A percentile compares a stretch with the other conserved stretches of the same genome.
Evolutionary conservation across 2,113 vertebrate genomes (phyloP).

Genomic region (Anguilla japonica): DNA sequence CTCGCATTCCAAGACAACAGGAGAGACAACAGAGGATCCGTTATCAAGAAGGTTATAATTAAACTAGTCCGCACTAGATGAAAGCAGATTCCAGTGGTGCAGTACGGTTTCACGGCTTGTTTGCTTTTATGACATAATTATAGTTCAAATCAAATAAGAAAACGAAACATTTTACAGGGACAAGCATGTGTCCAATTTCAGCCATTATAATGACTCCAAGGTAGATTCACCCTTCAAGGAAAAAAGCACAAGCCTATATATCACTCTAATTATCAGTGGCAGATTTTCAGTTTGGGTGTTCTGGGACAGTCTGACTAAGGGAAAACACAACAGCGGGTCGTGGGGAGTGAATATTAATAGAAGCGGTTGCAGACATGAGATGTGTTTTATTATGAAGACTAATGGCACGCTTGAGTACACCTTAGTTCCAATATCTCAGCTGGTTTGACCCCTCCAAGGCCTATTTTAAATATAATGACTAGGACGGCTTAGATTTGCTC

Average conservation of each 20-base stretch:
- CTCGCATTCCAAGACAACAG: constrained; percentile 21
- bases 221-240: constrained; percentile 30
- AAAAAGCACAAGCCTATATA: constrained; percentile 56
- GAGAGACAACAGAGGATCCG: background rate
- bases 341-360: constrained; percentile 64
- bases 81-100: constrained; percentile 47
- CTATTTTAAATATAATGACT: constrained; percentile 55
- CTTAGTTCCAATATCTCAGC: constrained; percentile 61
- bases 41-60: constrained; percentile 37
- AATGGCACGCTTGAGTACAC: constrained; percentile 59
- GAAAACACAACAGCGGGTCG: constrained; percentile 49
- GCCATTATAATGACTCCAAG: constrained; percentile 33
- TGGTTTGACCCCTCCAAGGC: constrained; percentile 58
- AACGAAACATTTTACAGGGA: constrained; percentile 27
- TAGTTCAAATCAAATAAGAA: constrained; percentile 19
- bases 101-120: constrained; percentile 38
- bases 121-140: constrained; percentile 42
- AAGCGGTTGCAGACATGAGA: constrained; percentile 39
- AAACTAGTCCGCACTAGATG: constrained; percentile 56
- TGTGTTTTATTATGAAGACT: constrained; percentile 67
- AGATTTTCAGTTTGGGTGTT: constrained; percentile 54
- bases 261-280: constrained; percentile 67
- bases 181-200: constrained; percentile 31
- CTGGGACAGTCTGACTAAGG: constrained; percentile 62
- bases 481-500: constrained; percentile 36